Evolutionary conservation across 1,140 invertebrate genomes (phyloP), one percentile per base, ranked within the genome.

Genomic region (Radopholus similis): DNA sequence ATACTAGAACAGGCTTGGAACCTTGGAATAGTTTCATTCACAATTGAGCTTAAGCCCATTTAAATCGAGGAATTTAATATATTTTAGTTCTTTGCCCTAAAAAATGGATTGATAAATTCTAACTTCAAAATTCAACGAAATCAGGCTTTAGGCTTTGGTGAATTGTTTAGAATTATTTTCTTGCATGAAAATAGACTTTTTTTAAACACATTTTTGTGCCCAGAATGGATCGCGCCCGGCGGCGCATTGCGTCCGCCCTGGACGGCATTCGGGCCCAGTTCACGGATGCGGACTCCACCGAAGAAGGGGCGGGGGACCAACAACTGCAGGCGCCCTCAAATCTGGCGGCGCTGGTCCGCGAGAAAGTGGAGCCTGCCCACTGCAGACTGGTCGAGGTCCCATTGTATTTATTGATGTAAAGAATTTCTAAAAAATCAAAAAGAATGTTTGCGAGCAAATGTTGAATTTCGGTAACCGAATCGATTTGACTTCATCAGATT

Each of bases 161-260:
- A n/a, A n/a, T n/a, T n/a, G n/a, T n/a, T n/a, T n/a, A n/a, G n/a
- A n/a, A n/a, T n/a, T n/a, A n/a, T n/a, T n/a, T n/a, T n/a, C n/a
- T n/a, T n/a, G n/a, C n/a, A n/a, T n/a, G n/a, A n/a, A n/a, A n/a
- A n/a, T n/a, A n/a, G n/a, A n/a, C n/a, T n/a, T n/a, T n/a, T n/a
- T n/a, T n/a, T n/a, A n/a, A 49, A 6, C 26, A 51, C 26, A 51
- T 55, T 18, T 62, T 62, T 37, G 18, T 15, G n/a, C 30, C 15
- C 21, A 35, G 32, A 63, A 56, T 66, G 54, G 64, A 66, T 44
- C 37, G 34, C 35, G 49, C 64, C 47, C 40, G 64, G 11, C 37
- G 38, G 49, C 58, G 58, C 8, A 18, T 62, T 8, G 58, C 58
- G 11, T 66, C 49, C 11, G 64, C 55, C 28, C 35, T 59, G 35